Conservation (phyloP, 2,797 vertebrate species). For the Menidia menidia region DNA sequence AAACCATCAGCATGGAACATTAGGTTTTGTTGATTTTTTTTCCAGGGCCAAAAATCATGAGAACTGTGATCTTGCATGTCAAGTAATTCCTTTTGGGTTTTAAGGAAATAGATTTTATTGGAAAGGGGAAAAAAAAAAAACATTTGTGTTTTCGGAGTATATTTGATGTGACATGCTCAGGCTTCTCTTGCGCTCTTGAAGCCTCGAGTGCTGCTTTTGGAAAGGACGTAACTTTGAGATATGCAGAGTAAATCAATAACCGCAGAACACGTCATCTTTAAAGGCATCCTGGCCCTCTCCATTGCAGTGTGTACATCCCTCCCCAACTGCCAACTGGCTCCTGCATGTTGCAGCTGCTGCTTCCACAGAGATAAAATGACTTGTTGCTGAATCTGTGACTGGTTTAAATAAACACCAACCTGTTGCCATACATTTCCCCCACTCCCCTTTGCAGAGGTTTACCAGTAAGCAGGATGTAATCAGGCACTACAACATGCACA, state of each 20-base stretch:
- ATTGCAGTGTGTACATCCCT: constrained; percentile 59
- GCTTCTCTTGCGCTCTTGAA: constrained; percentile 27
- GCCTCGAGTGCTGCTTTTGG: constrained; percentile 53
- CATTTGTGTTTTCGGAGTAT: constrained; percentile 29
- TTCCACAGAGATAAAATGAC: constrained; percentile 82
- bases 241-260: constrained; percentile 75
- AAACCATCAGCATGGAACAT: constrained; percentile 85
- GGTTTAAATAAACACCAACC: constrained; percentile 81
- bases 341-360: constrained; percentile 82
- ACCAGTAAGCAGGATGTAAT: constrained; percentile 99
- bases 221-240: constrained; percentile 55
- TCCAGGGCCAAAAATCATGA: constrained; percentile 79
- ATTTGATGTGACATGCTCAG: constrained; percentile 44
- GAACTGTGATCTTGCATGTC: constrained; percentile 85
- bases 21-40: constrained; percentile 63
- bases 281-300: constrained; percentile 60
- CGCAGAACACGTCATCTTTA: constrained; percentile 61
- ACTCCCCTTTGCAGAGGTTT: constrained; percentile 90
- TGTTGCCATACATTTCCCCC: constrained; percentile 75
- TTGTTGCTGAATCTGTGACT: constrained; percentile 82
- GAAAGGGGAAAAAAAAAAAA: constrained; percentile 31
- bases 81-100: constrained; percentile 84
- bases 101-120: constrained; percentile 65
- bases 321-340: constrained; percentile 78
- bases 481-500: constrained; percentile 99